These are phyloP conservation scores for Athrips mouffetella DNA, from an alignment of 2,888 invertebrate species.

Conservation along the genomic window DNA sequence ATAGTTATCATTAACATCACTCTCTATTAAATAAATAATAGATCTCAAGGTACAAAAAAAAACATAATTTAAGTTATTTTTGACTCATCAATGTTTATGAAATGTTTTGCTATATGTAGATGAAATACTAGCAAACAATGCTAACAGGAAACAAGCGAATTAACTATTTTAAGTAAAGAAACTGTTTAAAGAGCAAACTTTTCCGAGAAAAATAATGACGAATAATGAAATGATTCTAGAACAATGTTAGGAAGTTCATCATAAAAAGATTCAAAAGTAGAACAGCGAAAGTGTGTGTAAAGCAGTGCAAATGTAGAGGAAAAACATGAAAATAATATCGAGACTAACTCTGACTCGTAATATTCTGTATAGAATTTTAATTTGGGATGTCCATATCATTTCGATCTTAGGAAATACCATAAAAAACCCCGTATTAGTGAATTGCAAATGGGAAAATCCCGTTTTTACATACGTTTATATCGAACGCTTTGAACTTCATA, in stretches of 20 bases:
- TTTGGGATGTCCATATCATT: neutral
- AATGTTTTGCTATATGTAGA: neutral
- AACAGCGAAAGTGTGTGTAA: neutral
- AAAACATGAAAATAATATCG: neutral
- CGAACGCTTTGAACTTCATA: slow-evolving; percentile 82
- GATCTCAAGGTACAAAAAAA: neutral
- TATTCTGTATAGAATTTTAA: neutral
- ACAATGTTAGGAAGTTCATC: too few relatives aligned
- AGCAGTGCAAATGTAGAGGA: neutral
- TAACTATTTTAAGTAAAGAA: neutral
- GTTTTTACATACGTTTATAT: slow-evolving; percentile 70
- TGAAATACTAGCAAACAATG: too few relatives aligned
- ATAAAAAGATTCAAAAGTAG: neutral
- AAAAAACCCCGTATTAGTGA: neutral
- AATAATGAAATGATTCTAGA: too few relatives aligned
- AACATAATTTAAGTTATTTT: neutral
- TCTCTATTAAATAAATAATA: too few relatives aligned
- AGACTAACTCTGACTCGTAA: neutral
- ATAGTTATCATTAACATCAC: too few relatives aligned
- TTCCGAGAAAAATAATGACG: too few relatives aligned
- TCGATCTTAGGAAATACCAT: neutral
- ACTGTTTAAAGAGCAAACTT: too few relatives aligned
- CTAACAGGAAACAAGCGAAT: slow-evolving; percentile 1
- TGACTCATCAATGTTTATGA: neutral
- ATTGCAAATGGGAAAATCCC: slow-evolving; percentile 39